Conservation (phyloP, 2,888 invertebrate genomes). For the Rhogogaster chlorosoma region DNA sequence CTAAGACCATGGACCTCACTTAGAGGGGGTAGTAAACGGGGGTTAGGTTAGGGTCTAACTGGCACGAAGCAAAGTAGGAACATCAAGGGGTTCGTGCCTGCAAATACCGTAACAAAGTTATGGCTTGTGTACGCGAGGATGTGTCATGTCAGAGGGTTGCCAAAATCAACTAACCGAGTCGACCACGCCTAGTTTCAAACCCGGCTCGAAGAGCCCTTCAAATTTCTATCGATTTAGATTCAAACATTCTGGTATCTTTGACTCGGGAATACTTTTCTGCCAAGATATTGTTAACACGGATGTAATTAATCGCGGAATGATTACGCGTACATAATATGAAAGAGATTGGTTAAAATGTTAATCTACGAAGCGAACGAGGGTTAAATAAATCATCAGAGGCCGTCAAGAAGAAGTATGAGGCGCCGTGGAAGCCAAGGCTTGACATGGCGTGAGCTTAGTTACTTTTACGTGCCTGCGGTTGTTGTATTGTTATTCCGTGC, state of each 20-base stretch:
- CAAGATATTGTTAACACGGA: neutral
- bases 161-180: slow-evolving; percentile 64
- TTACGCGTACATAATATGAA: neutral
- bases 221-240: neutral
- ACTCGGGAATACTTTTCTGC: neutral
- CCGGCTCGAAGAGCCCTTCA: slow-evolving; percentile 8
- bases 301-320: neutral
- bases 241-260: neutral
- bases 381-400: slow-evolving; percentile 38
- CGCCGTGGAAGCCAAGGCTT: neutral
- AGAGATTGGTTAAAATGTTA: neutral
- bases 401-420: slow-evolving; percentile 38
- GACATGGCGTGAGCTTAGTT: slow-evolving; percentile 46
- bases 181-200: slow-evolving; percentile 15
- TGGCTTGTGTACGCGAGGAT: slow-evolving; percentile 65
- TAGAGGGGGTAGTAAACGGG: slow-evolving; percentile 44
- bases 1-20: slow-evolving; percentile 49
- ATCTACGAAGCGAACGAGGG: slow-evolving; percentile 15
- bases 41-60: slow-evolving; percentile 60
- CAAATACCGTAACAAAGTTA: slow-evolving; percentile 72
- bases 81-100: slow-evolving; percentile 67
- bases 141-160: slow-evolving; percentile 67
- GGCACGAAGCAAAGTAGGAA: slow-evolving; percentile 64
- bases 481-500: slow-evolving; percentile 44
- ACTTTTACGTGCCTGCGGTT: slow-evolving; percentile 41